Conservation (phyloP, 2,888 invertebrate genomes). For the Tethea ocularis region DNA sequence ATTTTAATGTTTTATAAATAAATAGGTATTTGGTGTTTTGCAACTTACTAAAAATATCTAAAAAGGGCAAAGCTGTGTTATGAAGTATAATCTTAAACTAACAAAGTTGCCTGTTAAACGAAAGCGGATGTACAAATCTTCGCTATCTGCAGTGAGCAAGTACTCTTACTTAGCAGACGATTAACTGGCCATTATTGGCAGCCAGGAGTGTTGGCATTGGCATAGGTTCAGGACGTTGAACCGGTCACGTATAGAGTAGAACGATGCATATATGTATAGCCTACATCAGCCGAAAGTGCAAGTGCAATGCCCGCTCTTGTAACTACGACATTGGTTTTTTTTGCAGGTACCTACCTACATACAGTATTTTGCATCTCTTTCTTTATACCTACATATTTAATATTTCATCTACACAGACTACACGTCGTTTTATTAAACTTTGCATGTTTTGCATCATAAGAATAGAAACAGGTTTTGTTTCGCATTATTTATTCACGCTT, state of each 20-base stretch:
- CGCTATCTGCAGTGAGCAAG: not conserved
- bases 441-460: not conserved
- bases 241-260: conserved; percentile 46
- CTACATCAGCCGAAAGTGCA: conserved; percentile 56
- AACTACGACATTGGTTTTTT: conserved; percentile 5
- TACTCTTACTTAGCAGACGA: conserved; percentile 16
- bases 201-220: conserved; percentile 67
- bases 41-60: no score
- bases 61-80: not conserved
- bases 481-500: not conserved
- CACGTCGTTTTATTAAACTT: not conserved
- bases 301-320: conserved; percentile 46
- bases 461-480: not conserved
- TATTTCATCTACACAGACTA: not conserved
- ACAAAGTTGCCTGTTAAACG: not conserved
- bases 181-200: conserved; percentile 52
- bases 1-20: not conserved
- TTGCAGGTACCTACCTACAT: not conserved
- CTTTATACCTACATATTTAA: not conserved
- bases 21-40: no score
- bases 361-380: not conserved
- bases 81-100: not conserved
- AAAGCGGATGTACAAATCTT: not conserved
- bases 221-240: conserved; percentile 72
- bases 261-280: conserved; percentile 24